phyloP scores from a whole-genome alignment of 2,113 vertebrate species.

The Salvator merianae region DNA sequence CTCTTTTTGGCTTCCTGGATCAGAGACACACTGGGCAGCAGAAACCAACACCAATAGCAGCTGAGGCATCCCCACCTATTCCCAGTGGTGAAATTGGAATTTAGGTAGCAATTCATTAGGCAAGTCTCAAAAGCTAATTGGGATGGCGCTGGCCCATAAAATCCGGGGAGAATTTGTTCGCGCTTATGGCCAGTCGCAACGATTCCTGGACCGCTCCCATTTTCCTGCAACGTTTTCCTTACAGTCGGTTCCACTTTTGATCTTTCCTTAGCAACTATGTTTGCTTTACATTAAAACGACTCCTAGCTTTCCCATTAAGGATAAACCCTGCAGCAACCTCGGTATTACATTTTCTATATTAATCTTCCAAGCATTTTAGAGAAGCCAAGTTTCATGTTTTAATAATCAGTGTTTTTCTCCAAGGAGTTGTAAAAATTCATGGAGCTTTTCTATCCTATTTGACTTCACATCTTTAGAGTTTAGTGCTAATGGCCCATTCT shows the following conservation, averaged over 20 bases:
- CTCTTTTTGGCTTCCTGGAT: too few relatives aligned
- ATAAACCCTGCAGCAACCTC: constrained; percentile 67
- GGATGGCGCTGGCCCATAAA: background rate
- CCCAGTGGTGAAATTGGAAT: too few relatives aligned
- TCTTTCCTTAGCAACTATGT: constrained; percentile 61
- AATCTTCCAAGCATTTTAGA: constrained; percentile 70
- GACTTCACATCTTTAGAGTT: constrained; percentile 68
- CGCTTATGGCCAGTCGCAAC: constrained; percentile 53
- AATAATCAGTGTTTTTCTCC: constrained; percentile 69
- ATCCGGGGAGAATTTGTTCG: constrained; percentile 40
- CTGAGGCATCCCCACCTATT: too few relatives aligned
- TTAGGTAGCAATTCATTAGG: background rate
- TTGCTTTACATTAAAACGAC: constrained; percentile 72
- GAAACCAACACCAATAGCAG: too few relatives aligned
- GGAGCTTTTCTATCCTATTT: constrained; percentile 70
- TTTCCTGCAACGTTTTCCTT: constrained; percentile 57
- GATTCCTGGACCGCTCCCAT: constrained; percentile 52
- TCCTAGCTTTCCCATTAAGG: constrained; percentile 68
- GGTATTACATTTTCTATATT: constrained; percentile 68
- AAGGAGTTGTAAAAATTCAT: constrained; percentile 73
- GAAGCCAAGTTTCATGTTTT: constrained; percentile 71
- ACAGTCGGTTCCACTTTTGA: constrained; percentile 63
- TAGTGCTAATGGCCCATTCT: constrained; percentile 68
- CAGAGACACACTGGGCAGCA: too few relatives aligned
- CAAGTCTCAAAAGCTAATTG: background rate